Evolutionary conservation across 2,888 invertebrate genomes (phyloP).

Genomic region (Rotaria macrura): DNA sequence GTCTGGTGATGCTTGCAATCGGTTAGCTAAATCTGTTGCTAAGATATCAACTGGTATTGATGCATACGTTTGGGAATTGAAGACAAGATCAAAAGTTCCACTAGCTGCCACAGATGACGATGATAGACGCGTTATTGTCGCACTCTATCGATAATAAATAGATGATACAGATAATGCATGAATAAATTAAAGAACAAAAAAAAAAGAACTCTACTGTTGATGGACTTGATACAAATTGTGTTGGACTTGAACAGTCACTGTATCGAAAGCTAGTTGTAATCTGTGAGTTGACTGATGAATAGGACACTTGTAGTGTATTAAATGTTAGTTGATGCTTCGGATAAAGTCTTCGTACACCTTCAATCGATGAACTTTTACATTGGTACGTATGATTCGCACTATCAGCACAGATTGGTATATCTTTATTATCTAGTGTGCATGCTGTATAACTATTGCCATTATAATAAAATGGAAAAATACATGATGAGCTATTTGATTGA

Average conservation of each 20-base stretch:
- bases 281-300: background rate
- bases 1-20: background rate
- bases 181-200: background rate
- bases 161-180: background rate
- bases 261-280: background rate
- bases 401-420: slow-evolving; percentile 19
- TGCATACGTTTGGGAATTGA: background rate
- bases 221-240: background rate
- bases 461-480: slow-evolving; percentile 24
- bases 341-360: background rate
- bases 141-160: background rate
- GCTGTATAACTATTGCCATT: slow-evolving; percentile 16
- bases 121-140: background rate
- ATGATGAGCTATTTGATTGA: background rate
- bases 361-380: background rate
- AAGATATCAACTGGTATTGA: slow-evolving; percentile 10
- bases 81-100: slow-evolving; percentile 21
- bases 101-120: slow-evolving; percentile 1
- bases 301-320: background rate
- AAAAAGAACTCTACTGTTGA: background rate
- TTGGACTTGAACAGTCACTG: background rate
- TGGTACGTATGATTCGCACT: background rate
- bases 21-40: background rate
- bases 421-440: slow-evolving; percentile 14
- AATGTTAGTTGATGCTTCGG: background rate